Conservation (phyloP, 2,797 vertebrate genomes). For the Limosa lapponica region DNA sequence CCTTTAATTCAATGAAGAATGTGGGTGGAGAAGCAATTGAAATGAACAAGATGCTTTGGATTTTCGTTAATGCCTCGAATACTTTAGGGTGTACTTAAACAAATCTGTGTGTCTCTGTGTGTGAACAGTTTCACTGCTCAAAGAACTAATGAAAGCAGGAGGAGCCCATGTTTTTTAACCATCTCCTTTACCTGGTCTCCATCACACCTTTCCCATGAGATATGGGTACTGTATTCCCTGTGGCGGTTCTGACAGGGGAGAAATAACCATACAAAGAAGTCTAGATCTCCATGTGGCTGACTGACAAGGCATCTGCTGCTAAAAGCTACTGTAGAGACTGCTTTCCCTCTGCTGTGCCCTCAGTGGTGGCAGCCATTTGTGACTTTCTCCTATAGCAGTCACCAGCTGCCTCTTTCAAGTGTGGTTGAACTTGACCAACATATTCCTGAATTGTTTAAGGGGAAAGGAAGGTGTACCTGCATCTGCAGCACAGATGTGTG, state of each 20-base stretch:
- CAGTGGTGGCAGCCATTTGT: neutral
- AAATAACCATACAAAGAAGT: neutral
- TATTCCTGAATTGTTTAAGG: neutral
- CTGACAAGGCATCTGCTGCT: neutral
- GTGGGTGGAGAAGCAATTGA: conserved; percentile 66
- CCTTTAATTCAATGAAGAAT: conserved; percentile 72
- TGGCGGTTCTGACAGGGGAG: neutral
- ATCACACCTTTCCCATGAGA: neutral
- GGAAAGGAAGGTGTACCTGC: neutral
- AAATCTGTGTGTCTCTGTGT: neutral
- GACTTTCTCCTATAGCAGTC: neutral
- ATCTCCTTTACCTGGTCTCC: neutral
- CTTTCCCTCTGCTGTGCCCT: neutral
- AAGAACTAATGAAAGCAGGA: neutral
- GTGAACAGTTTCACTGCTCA: neutral
- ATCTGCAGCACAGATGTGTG: neutral
- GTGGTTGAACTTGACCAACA: neutral
- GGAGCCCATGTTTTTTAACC: neutral
- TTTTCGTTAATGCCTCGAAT: conserved; percentile 32
- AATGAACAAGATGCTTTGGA: conserved; percentile 56
- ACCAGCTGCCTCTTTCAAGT: neutral
- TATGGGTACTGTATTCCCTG: neutral
- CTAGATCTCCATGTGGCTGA: neutral
- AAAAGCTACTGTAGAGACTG: neutral
- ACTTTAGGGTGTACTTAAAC: conserved; percentile 22